Conservation (phyloP, 2,888 invertebrate genomes). For the Monoplex corrugatus region DNA sequence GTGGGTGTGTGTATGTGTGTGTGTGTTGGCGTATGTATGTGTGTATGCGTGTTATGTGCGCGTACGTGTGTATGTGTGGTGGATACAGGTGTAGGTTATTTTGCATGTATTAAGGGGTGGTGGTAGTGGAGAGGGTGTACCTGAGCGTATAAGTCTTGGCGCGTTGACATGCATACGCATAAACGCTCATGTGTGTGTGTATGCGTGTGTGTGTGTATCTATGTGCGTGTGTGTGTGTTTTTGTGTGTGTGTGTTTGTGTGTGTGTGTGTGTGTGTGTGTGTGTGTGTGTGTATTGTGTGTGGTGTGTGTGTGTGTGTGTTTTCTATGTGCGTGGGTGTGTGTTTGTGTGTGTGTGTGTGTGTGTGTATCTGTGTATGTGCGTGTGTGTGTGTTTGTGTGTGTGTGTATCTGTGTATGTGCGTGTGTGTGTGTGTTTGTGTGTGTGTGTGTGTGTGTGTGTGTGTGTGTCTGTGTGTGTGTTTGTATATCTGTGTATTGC, state of each 20-base stretch:
- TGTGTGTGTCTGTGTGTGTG: too few species aligned
- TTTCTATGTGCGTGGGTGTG: background rate
- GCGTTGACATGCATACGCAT: too few species aligned
- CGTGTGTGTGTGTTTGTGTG: background rate
- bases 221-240: too few species aligned
- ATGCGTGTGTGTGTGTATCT: background rate
- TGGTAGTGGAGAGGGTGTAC: background rate
- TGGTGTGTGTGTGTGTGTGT: too few species aligned
- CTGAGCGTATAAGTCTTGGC: too few species aligned
- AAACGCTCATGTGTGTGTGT: too few species aligned
- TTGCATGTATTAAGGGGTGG: background rate
- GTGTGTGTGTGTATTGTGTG: too few species aligned
- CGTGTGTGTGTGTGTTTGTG: background rate
- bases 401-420: background rate
- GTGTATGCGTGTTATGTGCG: background rate
- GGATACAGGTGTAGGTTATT: background rate
- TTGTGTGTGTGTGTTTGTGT: too few species aligned
- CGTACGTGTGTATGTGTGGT: background rate
- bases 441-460: slow-evolving; percentile 12
- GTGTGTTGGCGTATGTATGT: too few species aligned
- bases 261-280: too few species aligned
- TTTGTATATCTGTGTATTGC: too few species aligned
- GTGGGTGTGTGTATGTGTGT: too few species aligned
- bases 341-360: background rate
- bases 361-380: background rate